A percentile compares a stretch with the other conserved stretches of the same genome.
Conservation (phyloP, 2,797 vertebrate genomes). For the Enteromius radiatus region DNA sequence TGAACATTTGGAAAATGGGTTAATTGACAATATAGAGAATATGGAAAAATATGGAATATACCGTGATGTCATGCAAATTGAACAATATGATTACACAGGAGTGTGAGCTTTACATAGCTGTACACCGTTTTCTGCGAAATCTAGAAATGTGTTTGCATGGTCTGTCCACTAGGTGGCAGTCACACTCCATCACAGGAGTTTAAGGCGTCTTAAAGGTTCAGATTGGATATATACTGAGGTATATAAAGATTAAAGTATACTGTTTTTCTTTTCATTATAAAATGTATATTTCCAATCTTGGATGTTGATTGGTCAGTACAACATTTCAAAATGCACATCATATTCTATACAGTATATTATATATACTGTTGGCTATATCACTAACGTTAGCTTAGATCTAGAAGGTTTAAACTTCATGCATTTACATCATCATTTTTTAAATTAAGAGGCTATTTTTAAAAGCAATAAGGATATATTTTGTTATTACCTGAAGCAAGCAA, state of each 20-base stretch:
- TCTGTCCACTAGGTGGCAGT: constrained; percentile 17
- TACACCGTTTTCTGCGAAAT: not conserved
- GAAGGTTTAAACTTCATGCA: constrained; percentile 2
- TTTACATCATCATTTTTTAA: not conserved
- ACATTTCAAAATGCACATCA: not conserved
- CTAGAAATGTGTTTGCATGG: not conserved
- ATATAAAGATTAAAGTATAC: not conserved
- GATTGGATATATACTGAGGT: no score
- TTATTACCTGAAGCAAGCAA: not conserved
- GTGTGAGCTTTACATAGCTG: not conserved
- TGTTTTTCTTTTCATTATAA: not conserved
- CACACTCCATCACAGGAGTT: not conserved
- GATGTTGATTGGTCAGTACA: not conserved
- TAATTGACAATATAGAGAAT: not conserved
- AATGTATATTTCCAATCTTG: not conserved
- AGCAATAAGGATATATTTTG: not conserved
- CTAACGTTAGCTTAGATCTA: not conserved
- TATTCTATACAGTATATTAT: not conserved
- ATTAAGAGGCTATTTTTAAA: not conserved
- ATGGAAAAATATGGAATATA: not conserved
- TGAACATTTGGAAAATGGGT: not conserved
- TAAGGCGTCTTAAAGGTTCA: not conserved
- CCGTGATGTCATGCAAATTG: not conserved
- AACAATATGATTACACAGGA: not conserved
- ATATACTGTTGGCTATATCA: not conserved